Conservation (phyloP, 2,113 vertebrate genomes). For the Morone chrysops region DNA sequence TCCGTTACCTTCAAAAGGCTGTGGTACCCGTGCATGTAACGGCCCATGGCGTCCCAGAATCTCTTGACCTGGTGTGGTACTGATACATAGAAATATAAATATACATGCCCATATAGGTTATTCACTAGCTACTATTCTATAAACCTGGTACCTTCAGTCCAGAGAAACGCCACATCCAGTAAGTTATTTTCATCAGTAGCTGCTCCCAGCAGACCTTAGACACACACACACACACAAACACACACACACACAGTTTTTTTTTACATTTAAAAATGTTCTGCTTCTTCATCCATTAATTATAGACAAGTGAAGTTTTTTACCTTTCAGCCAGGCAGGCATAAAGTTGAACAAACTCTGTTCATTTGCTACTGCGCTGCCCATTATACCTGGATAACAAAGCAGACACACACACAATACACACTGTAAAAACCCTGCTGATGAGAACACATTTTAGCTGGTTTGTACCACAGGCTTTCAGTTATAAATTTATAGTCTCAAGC, state of each 20-base stretch:
- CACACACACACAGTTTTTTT: too few relatives aligned
- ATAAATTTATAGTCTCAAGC: too few relatives aligned
- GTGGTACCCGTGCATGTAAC: background rate
- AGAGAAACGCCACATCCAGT: background rate
- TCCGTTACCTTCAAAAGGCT: background rate
- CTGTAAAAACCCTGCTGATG: background rate
- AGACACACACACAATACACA: background rate
- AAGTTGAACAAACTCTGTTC: accelerated
- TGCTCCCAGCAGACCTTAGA: background rate
- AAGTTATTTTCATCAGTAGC: background rate
- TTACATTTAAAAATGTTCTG: background rate
- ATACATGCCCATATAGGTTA: background rate
- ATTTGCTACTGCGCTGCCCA: background rate
- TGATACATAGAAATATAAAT: background rate
- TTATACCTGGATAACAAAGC: conserved; percentile 3
- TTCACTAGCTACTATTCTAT: background rate
- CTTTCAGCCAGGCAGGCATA: background rate
- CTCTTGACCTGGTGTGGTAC: background rate
- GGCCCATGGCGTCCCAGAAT: background rate
- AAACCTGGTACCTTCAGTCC: background rate
- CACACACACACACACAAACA: too few relatives aligned
- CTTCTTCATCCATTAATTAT: background rate
- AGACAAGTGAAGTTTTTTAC: background rate
- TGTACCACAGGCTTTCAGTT: too few relatives aligned
- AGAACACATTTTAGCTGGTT: background rate